Evolutionary conservation across 2,113 vertebrate genomes (phyloP), one percentile per base, ranked within the genome.

Genomic region (Tupaia chinensis): DNA sequence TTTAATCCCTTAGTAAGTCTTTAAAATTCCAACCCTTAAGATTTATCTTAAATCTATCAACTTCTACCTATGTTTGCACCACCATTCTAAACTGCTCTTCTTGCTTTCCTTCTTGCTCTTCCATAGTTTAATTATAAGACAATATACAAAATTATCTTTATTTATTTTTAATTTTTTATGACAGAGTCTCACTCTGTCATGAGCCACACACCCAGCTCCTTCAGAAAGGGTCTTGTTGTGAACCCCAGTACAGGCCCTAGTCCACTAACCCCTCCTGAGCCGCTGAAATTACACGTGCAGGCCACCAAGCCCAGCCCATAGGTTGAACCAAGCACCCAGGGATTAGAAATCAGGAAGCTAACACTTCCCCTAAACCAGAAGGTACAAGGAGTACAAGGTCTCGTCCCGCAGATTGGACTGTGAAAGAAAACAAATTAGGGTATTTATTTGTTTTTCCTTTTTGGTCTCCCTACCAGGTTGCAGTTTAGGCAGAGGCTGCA

Each of bases 71-170:
- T 58, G 25, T n/a, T 68, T 94, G 19, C 53, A 83, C 25, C n/a
- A 89, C 25, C 86, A 17, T 54, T 90, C 79, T 90, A 90, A 86
- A 90, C 23, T 63, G 12, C 17, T 90, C 56, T n/a, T 68, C 63
- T n/a, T 58, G 61, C 79, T 90, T 85, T 72, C 65, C 34, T 14
- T 61, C 27, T 54, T 78, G 63, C 34, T 90, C 34, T 23, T 22
- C 23, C 84, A 84, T 27, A 84, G 78, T 61, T 32, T 14, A 63
- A 74, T 80, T 83, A 85, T 70, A 22, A 79, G 63, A 29, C 9
- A 70, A 44, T 8, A 72, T 34, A 15, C 22, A 13, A 65, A 56
- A 63, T 66, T 22, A 83, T 80, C 74, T 72, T 87, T 54, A 60
- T 44, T 44, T 44, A 44, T 44, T 44, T 44, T 44, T 44, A 44